Base-by-base conservation (phyloP, 2,113 vertebrate species). In the Ellobius talpinus region DNA sequence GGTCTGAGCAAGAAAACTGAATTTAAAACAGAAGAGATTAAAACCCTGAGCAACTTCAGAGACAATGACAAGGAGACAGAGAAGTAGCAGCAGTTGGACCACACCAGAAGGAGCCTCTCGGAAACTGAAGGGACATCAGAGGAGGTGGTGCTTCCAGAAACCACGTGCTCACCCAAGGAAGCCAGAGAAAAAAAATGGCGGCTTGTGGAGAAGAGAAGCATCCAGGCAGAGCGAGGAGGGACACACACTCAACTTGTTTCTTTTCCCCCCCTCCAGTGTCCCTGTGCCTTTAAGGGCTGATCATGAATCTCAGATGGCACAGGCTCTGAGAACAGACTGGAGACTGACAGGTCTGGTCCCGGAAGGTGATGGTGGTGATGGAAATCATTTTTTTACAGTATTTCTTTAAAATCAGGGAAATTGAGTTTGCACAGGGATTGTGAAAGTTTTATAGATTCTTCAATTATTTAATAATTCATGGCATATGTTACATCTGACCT, bases 361-460 rank as follows among this genome's bases (percentile, higher is more conserved):
- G 63, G 50, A 89, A 72, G 5, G 31, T 61, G 70, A 36, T 26
- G 8, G 81, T 42, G 42, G 33, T n/a, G 55, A 36, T 7, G n/a
- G 36, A 6, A 17, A 24, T 77, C 11, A 36, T 82, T 58, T 58
- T 23, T 26, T 55, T 36, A 74, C 23, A 68, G 47, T 9, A 19
- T 36, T 86, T 26, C 31, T 88, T 96, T 77, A 61, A 93, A 93
- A 87, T 70, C 11, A 63, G 76, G 65, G 31, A 85, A 81, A 78
- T 19, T 50, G n/a, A 66, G 42, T 90, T 92, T 93, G 66, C 68
- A 82, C 14, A 78, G 70, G 55, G 36, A 93, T 88, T 93, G 92
- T 87, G 50, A 93, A 90, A 79, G 47, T 65, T 95, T 76, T 68
- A 87, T 66, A 96, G 61, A 87, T 92, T 94, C 73, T 85, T 92